Evolutionary conservation across 2,888 invertebrate species (phyloP).

Genomic region (Frankliniella fusca): DNA sequence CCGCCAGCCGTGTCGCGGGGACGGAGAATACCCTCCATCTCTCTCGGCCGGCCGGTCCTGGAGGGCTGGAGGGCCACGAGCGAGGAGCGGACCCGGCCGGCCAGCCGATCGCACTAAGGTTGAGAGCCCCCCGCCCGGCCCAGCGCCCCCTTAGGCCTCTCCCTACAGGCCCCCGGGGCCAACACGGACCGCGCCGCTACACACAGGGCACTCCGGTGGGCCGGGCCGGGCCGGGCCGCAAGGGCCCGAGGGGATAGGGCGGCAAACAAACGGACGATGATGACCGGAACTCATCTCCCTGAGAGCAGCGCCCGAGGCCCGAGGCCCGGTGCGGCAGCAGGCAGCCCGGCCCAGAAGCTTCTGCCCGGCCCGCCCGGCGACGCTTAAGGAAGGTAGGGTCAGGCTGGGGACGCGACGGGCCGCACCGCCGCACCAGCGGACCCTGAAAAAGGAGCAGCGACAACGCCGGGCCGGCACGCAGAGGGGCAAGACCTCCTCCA

Average conservation of each 20-base stretch:
- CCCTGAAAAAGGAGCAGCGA: not conserved
- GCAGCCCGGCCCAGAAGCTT: not conserved
- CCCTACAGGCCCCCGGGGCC: too few species aligned
- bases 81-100: too few species aligned
- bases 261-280: not conserved
- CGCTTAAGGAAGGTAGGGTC: not conserved
- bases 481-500: too few species aligned
- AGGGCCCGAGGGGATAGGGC: not conserved
- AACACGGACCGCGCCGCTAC: not conserved
- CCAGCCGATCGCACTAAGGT: too few species aligned
- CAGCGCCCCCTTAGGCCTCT: too few species aligned
- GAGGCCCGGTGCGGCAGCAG: not conserved
- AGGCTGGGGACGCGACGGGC: too few species aligned
- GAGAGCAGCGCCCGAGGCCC: not conserved
- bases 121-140: too few species aligned
- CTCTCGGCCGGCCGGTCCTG: too few species aligned
- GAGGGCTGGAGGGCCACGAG: too few species aligned
- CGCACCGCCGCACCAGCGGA: not conserved
- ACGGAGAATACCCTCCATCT: too few species aligned
- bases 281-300: constrained; percentile 10
- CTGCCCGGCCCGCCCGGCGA: not conserved
- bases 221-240: not conserved
- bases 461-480: too few species aligned
- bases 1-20: too few species aligned
- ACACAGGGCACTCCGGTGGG: not conserved